Evolutionary conservation across 1,140 invertebrate genomes (phyloP).

Genomic region (Achatina immaculata): DNA sequence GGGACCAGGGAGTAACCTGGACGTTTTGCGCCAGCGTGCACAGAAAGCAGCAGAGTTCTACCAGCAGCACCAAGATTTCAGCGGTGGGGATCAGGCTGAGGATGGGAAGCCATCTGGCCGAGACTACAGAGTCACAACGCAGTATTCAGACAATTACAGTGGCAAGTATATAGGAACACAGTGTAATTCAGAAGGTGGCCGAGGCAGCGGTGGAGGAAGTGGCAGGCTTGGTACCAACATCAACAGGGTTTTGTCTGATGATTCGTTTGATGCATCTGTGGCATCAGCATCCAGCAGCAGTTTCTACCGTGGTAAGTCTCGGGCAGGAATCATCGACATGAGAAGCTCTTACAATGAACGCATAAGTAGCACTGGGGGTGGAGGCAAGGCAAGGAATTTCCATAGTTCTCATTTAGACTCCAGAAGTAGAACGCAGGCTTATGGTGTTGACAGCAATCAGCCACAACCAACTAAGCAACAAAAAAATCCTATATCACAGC

Average conservation of each 20-base stretch:
- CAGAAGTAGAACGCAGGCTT: constrained; percentile 41
- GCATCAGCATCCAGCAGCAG: constrained; percentile 45
- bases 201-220: constrained; percentile 17
- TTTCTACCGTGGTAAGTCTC: constrained; percentile 49
- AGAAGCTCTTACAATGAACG: constrained; percentile 50
- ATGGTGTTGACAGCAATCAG: constrained; percentile 40
- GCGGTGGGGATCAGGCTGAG: neutral
- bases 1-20: constrained; percentile 41
- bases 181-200: constrained; percentile 32
- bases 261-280: constrained; percentile 42
- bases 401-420: constrained; percentile 39
- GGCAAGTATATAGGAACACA: constrained; percentile 29
- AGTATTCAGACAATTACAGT: constrained; percentile 37
- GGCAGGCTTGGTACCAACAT: constrained; percentile 12
- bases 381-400: constrained; percentile 40
- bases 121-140: constrained; percentile 5
- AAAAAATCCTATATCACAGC: constrained; percentile 31
- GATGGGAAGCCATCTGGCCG: neutral
- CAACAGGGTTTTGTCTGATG: constrained; percentile 34
- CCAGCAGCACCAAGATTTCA: constrained; percentile 50
- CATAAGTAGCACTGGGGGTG: constrained; percentile 31
- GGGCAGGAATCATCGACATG: constrained; percentile 51
- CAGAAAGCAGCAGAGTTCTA: constrained; percentile 64
- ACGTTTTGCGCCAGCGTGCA: constrained; percentile 58
- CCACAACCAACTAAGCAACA: neutral